Evolutionary conservation across 2,888 invertebrate genomes (phyloP), one percentile per base, ranked within the genome.

Genomic region (Pseudococcus viburni): DNA sequence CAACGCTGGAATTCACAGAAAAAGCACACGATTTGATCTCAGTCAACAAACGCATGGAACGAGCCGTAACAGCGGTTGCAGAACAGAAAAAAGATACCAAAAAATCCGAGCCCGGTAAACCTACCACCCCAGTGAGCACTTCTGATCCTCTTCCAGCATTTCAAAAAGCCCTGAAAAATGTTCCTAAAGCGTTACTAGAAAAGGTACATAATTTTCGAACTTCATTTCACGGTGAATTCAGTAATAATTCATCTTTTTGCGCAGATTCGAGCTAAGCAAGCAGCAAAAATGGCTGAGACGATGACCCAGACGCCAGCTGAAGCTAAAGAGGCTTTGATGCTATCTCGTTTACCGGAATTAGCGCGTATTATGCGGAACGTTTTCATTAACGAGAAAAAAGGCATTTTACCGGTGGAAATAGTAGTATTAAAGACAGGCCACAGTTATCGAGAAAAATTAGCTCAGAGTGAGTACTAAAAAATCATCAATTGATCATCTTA

Each of bases 371-470:
- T 97, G 17, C 94, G 97, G 88, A 97, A 96, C 91, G 94, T 96
- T 89, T 98, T 95, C 92, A 95, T 98, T 0, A 95, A 96, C 0
- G 97, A 98, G 91, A 96, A 96, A 91, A 98, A 97, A 91, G 94
- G 95, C 90, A 96, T 97, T 0, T 91, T 98, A 17, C 94, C 95
- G 0, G 91, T 96, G 59, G 96, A 97, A 89, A 92, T 94, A 77
- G 94, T 96, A 9, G 93, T 96, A 11, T 94, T 95, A 19, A 97
- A 96, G 91, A 92, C 98, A 26, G 94, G 94, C 88, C 96, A 96
- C 91, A 97, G 97, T 91, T 96, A 94, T 91, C 93, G 94, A 90
- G 94, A 94, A 0, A 94, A 94, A 91, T 92, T 96, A 59, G 94
- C 94, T 9, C 92, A 93, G 26, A 93, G 92, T 92, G 89, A 88